phyloP scores from a whole-genome alignment of 2,888 invertebrate genomes.

The Mystacides longicornis region DNA sequence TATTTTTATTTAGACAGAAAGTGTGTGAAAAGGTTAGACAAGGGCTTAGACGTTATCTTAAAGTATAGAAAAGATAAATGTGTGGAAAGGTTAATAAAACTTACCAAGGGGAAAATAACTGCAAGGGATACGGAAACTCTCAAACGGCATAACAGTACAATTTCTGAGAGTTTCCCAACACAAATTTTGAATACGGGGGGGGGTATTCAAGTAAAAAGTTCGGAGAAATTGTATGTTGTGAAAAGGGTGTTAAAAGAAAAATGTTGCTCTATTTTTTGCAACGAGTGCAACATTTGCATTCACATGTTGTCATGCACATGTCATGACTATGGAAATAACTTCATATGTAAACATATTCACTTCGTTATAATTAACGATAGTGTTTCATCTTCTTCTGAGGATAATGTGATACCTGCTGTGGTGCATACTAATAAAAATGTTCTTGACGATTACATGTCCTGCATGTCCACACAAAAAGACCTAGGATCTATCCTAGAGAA shows the following conservation, averaged over 20 bases:
- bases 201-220: neutral
- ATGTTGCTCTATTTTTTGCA: neutral
- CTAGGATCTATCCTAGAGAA: neutral
- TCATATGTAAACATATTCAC: conserved; percentile 1
- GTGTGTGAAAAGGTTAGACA: neutral
- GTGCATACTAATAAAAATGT: neutral
- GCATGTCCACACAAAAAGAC: neutral
- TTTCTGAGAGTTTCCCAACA: neutral
- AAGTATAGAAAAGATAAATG: neutral
- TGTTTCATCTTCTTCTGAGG: neutral
- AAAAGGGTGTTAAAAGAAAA: neutral
- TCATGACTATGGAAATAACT: neutral
- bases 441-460: neutral
- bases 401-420: neutral
- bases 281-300: neutral
- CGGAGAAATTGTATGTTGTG: neutral
- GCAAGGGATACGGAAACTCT: neutral
- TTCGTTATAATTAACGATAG: neutral
- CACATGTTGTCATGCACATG: neutral
- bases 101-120: conserved; percentile 1
- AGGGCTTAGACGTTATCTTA: neutral
- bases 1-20: conserved; percentile 1
- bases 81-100: neutral
- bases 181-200: neutral
- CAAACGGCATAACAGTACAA: neutral